Conservation (phyloP, 2,888 invertebrate species). For the Tetheella fluctuosa region DNA sequence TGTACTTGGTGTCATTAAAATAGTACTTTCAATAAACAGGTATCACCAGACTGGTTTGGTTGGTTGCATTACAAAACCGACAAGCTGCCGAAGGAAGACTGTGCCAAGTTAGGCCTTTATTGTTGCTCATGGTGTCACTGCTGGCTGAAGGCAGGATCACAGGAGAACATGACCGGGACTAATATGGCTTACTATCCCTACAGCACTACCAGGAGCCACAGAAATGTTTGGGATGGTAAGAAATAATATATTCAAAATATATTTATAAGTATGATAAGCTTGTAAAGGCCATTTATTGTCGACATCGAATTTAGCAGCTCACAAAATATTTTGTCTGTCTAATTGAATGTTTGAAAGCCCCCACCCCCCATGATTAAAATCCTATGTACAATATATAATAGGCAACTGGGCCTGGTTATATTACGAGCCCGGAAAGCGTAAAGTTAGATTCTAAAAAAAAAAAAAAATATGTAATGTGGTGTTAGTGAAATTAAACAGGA, state of each 20-base stretch:
- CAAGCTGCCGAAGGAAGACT: constrained; percentile 58
- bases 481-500: too few species aligned
- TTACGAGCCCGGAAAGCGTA: too few species aligned
- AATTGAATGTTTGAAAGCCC: too few species aligned
- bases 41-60: constrained; percentile 97
- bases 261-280: too few species aligned
- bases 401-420: too few species aligned
- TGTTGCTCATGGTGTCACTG: constrained; percentile 43
- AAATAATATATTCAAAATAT: background rate
- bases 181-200: constrained; percentile 61
- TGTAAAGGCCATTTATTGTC: too few species aligned
- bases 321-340: too few species aligned
- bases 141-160: constrained; percentile 59
- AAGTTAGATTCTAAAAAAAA: too few species aligned
- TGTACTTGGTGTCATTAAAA: background rate
- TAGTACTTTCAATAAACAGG: constrained; percentile 66
- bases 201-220: constrained; percentile 46
- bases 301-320: too few species aligned
- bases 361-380: too few species aligned
- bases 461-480: too few species aligned
- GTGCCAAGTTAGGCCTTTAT: constrained; percentile 54
- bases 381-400: too few species aligned
- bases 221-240: constrained; percentile 66
- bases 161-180: constrained; percentile 60
- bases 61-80: constrained; percentile 97